Evolutionary conservation across 2,113 vertebrate genomes (phyloP).

Genomic region (Myodes glareolus): DNA sequence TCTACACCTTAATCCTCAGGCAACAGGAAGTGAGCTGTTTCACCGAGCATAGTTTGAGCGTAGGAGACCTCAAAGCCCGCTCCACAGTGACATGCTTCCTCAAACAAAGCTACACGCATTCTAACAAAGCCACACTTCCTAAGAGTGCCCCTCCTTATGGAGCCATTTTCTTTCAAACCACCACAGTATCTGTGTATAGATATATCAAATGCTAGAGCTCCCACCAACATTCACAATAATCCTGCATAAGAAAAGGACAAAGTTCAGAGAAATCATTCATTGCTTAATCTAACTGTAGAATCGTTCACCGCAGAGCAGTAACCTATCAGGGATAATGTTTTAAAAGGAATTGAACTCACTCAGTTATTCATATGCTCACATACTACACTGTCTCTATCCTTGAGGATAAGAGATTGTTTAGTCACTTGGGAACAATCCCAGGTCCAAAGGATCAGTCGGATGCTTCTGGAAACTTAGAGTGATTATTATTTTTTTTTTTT

Average conservation of each 20-base stretch:
- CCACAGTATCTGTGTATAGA: neutral
- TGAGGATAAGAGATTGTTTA: conserved; percentile 60
- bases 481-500: conserved; percentile 65
- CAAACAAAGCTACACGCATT: neutral
- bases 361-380: conserved; percentile 37
- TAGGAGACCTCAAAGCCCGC: neutral
- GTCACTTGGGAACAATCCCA: neutral
- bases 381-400: neutral
- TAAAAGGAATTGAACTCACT: neutral
- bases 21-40: neutral
- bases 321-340: neutral
- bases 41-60: neutral
- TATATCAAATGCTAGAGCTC: neutral
- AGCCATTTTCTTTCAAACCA: neutral
- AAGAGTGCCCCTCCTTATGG: neutral
- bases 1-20: neutral
- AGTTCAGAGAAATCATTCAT: neutral
- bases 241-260: neutral
- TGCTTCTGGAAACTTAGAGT: conserved; percentile 38
- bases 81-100: neutral
- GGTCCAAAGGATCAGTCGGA: conserved; percentile 40
- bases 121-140: neutral
- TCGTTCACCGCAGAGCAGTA: neutral
- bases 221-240: neutral
- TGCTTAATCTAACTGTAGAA: conserved; percentile 41